phyloP scores from a whole-genome alignment of 2,797 vertebrate species.

The Rhynchonycteris naso region DNA sequence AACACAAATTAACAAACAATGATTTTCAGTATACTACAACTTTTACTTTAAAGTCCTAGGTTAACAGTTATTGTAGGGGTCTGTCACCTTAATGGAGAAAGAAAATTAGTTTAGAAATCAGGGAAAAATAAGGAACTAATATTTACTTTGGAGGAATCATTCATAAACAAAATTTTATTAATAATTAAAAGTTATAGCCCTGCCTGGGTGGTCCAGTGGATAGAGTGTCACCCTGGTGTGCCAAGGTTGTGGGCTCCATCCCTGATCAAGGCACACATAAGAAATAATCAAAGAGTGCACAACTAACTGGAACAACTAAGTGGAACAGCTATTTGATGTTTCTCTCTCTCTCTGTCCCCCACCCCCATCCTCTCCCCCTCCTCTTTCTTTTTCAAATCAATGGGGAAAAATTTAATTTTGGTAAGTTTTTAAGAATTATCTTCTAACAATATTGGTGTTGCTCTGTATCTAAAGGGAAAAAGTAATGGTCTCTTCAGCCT shows the following conservation, averaged over 20 bases:
- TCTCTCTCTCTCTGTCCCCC: too few species aligned
- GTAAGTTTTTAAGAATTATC: background rate
- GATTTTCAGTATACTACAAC: background rate
- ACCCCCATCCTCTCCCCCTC: too few species aligned
- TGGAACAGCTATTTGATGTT: too few species aligned
- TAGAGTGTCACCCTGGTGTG: too few species aligned
- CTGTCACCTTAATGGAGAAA: background rate
- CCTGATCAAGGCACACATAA: too few species aligned
- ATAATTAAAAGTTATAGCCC: background rate
- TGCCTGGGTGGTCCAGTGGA: too few species aligned
- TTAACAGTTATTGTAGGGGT: background rate
- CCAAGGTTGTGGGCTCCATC: too few species aligned
- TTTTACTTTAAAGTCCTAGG: background rate
- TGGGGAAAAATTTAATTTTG: background rate
- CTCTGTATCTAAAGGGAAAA: background rate
- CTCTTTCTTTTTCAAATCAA: too few species aligned
- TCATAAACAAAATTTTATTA: background rate
- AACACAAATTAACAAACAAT: background rate
- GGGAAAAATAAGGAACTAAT: background rate
- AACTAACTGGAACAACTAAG: too few species aligned
- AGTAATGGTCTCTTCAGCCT: background rate
- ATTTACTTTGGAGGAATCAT: background rate
- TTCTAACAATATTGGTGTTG: background rate
- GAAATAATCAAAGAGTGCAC: too few species aligned
- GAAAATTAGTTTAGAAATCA: slow-evolving; percentile 26